Conservation (phyloP, 1,140 invertebrate genomes). For the Agraylea sexmaculata region DNA sequence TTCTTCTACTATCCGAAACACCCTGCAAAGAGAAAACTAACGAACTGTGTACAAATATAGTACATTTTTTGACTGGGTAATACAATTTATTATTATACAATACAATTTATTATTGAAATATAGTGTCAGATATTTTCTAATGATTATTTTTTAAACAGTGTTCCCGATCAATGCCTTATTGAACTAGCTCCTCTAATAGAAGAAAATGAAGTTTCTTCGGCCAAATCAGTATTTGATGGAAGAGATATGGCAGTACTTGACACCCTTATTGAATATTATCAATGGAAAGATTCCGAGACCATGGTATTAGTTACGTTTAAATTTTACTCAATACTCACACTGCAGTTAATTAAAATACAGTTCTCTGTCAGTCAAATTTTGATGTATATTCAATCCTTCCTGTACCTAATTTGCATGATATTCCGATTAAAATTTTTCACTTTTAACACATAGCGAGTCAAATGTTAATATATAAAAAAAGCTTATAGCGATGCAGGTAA, state of each 20-base stretch:
- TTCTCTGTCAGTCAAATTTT: no score
- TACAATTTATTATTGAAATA: slow-evolving; percentile 14
- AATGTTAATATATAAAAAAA: no score
- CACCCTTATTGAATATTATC: slow-evolving; percentile 27
- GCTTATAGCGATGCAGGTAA: not conserved
- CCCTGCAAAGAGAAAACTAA: slow-evolving; percentile 49
- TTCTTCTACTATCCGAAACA: slow-evolving; percentile 55
- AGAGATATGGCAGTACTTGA: slow-evolving; percentile 29
- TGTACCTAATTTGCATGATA: no score
- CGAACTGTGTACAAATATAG: slow-evolving; percentile 58
- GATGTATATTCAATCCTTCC: no score
- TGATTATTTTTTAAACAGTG: slow-evolving; percentile 21
- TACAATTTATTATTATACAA: slow-evolving; percentile 12
- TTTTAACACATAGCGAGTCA: no score
- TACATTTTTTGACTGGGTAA: slow-evolving; percentile 47
- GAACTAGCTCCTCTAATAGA: slow-evolving; percentile 29
- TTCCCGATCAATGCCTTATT: slow-evolving; percentile 32
- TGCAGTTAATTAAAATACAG: no score
- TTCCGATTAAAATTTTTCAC: no score
- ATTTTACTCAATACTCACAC: not conserved
- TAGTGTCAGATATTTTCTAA: not conserved
- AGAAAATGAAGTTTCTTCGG: slow-evolving; percentile 21
- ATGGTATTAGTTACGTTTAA: slow-evolving; percentile 11
- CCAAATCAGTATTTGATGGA: slow-evolving; percentile 38
- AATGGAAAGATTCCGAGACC: slow-evolving; percentile 21